Base-by-base conservation (phyloP, 2,797 vertebrate genomes). In the Leucoraja ocellata region DNA sequence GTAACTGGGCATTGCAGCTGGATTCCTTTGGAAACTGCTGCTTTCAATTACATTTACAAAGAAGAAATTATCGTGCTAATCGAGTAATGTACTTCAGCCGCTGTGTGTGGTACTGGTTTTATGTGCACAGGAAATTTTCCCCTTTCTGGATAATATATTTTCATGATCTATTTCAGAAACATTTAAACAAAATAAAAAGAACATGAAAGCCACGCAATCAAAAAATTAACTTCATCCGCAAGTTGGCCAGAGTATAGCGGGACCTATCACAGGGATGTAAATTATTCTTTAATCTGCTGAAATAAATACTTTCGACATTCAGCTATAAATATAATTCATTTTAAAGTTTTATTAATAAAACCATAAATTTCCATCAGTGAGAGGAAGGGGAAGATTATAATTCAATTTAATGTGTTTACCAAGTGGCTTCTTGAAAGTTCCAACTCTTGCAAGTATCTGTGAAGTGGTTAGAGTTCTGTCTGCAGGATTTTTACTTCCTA, bases 271-370 rank as follows among this genome's bases (percentile, higher is more conserved):
- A 16, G n/a, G 13, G n/a, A 36, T 68, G 84, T 88, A 36, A 88
- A 88, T 88, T 88, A 88, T 68, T 88, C 63, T 88, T 88, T 88
- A 65, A 88, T 88, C 16, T 88, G 63, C 65, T 18, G 65, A 88
- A 88, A 36, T 88, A 88, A 88, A 88, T 88, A 68, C 14, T 21
- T 36, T 68, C 84, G 36, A 10, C 65, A 63, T 18, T 88, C 61
- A 88, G 63, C 84, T 68, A 21, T 36, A 88, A 88, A 68, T 88
- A 36, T 36, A 36, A 68, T 88, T 68, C n/a, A 68, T 68, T 36
- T 88, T 36, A 68, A 88, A 63, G 63, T 36, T 68, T 36, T 36
- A 9, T 63, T 68, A 21, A 88, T 88, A 88, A 88, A 86, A 65
- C 63, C 63, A 65, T 65, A 65, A 16, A 88, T 23, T 68, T 65